Evolutionary conservation across 2,113 vertebrate species (phyloP), one percentile per base, ranked within the genome.

Genomic region (Zeus faber): DNA sequence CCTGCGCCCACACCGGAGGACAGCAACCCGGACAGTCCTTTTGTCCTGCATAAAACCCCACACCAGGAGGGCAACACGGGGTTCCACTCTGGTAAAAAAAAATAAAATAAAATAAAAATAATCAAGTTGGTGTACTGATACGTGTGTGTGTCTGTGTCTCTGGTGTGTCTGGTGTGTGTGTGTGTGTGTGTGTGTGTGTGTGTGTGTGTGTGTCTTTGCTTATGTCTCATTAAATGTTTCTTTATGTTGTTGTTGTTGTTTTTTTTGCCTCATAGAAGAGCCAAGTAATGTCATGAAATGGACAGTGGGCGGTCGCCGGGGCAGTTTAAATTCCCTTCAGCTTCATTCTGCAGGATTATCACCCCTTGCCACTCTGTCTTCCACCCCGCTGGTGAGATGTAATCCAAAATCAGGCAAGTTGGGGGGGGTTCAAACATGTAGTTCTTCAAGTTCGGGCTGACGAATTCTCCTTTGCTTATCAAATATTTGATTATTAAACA

Each of bases 401-500:
- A 94, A 92, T 76, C 92, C 92, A 27, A 91, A 89, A 88, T 95
- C 93, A 90, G 93, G 93, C 89, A 67, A 87, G 88, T 47, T 9
- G 16, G 7, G 21, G 22, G 26, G 3, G 3, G 9, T 11, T 35
- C 31, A 35, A 35, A 35, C 9, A 10, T 9, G 3, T 33, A 33
- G 31, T 35, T 35, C 4, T 29, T 9, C 9, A 35, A 35, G 31
- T 35, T 35, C 4, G 3, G 14, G 31, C 14, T 35, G 7, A n/a
- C n/a, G n/a, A n/a, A n/a, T n/a, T n/a, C n/a, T n/a, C n/a, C n/a
- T n/a, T n/a, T n/a, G n/a, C n/a, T n/a, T n/a, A n/a, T n/a, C n/a
- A n/a, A n/a, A n/a, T n/a, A n/a, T n/a, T n/a, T n/a, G n/a, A n/a
- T n/a, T n/a, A n/a, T n/a, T n/a, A n/a, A n/a, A n/a, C n/a, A n/a